Evolutionary conservation across 2,113 vertebrate genomes (phyloP).

Genomic region (Micronycteris hirsuta): DNA sequence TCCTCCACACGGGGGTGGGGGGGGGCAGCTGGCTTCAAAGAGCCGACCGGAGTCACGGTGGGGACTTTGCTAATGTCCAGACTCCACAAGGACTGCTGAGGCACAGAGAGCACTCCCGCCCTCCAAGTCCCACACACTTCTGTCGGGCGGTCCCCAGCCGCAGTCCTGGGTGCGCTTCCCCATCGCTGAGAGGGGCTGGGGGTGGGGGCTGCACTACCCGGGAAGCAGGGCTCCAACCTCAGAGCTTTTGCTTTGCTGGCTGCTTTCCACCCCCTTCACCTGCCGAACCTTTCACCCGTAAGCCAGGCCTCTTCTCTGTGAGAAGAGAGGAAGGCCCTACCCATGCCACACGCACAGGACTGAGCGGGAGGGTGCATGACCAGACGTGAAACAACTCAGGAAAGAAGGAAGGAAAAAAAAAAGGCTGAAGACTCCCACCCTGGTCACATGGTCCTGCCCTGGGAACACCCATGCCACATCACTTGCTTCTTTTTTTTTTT

Average conservation of each 20-base stretch:
- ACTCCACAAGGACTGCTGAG: not conserved
- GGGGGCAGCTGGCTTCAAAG: not conserved
- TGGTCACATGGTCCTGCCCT: not conserved
- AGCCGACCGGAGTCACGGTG: not conserved
- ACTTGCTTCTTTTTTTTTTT: not conserved
- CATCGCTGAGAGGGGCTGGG: not conserved
- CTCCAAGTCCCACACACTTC: not conserved
- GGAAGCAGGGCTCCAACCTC: not conserved
- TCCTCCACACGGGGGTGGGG: not conserved
- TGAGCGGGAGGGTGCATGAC: not conserved
- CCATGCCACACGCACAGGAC: fast-evolving
- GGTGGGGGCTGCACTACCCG: not conserved
- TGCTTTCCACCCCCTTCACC: not conserved
- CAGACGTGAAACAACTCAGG: not conserved
- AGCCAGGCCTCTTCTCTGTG: not conserved
- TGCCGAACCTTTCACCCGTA: not conserved
- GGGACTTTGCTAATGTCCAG: no score
- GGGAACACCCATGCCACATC: not conserved
- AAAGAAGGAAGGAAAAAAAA: not conserved
- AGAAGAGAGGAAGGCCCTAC: not conserved
- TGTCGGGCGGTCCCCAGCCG: not conserved
- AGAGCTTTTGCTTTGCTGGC: not conserved
- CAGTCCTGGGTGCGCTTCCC: not conserved
- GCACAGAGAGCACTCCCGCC: not conserved
- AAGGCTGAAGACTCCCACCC: not conserved